These are phyloP conservation scores for Yponomeuta malinellus DNA, from an alignment of 2,888 invertebrate species.

Conservation along the genomic window DNA sequence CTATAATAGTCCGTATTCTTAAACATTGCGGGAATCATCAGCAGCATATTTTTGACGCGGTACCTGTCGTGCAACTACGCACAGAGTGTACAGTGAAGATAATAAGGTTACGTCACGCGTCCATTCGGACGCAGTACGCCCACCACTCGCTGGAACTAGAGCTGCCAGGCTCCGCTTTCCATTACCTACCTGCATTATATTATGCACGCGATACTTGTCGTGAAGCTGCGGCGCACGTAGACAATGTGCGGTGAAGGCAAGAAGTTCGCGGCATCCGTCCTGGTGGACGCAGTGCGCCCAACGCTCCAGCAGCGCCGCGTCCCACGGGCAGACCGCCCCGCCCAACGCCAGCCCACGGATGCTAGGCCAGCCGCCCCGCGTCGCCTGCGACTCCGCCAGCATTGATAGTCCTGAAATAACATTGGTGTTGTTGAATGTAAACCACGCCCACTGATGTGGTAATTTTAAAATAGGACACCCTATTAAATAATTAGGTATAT, in stretches of 20 bases:
- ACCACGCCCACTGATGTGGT: background rate
- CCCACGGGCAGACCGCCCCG: slow-evolving; percentile 54
- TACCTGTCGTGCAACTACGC: too few species aligned
- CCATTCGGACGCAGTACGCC: too few species aligned
- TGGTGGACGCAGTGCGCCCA: slow-evolving; percentile 59
- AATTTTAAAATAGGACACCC: too few species aligned
- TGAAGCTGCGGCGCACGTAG: slow-evolving; percentile 56
- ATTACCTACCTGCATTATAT: slow-evolving; percentile 28
- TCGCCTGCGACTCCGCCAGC: slow-evolving; percentile 58
- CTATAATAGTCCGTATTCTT: too few species aligned
- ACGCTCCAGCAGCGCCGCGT: slow-evolving; percentile 49
- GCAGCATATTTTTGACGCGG: too few species aligned
- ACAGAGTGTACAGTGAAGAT: too few species aligned
- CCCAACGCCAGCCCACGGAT: slow-evolving; percentile 56
- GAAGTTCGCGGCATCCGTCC: slow-evolving; percentile 39
- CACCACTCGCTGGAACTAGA: too few species aligned
- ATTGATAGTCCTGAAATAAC: slow-evolving; percentile 53
- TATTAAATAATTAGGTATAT: too few species aligned
- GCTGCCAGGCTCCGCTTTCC: too few species aligned
- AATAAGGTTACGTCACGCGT: too few species aligned
- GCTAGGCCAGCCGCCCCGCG: slow-evolving; percentile 42
- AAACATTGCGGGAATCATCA: too few species aligned
- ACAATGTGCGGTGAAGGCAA: slow-evolving; percentile 59
- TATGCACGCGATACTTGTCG: slow-evolving; percentile 56
- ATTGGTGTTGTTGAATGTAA: background rate